Percentiles rank a stretch among this genome's conserved stretches.
These are phyloP conservation scores for Clarias magur DNA, from an alignment of 2,113 vertebrate genomes.

Conservation along the genomic window DNA sequence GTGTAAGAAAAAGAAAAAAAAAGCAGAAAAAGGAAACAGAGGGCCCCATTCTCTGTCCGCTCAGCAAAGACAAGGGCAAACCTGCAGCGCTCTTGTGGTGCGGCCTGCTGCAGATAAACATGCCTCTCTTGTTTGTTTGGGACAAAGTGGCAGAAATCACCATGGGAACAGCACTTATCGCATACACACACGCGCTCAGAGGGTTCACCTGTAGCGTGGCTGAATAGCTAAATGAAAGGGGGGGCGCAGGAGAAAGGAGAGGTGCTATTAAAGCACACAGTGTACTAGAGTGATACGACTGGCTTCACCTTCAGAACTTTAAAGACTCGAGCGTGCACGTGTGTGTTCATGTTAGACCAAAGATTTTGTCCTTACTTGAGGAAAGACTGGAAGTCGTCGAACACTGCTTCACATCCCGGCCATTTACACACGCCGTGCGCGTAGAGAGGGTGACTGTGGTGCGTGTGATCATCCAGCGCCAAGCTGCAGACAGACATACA, in stretches of 20 bases:
- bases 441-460: conserved; percentile 91
- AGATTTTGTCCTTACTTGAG: conserved; percentile 85
- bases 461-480: conserved; percentile 85
- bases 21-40: conserved; percentile 43
- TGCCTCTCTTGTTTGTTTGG: conserved; percentile 83
- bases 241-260: not conserved
- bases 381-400: conserved; percentile 96
- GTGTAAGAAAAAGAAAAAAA: not conserved
- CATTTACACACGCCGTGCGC: conserved; percentile 98
- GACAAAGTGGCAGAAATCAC: conserved; percentile 78
- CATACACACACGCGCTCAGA: conserved; percentile 47
- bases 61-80: conserved; percentile 84
- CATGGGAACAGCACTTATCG: conserved; percentile 83
- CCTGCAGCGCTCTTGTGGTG: conserved; percentile 69
- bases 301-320: conserved; percentile 18
- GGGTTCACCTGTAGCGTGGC: conserved; percentile 36
- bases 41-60: conserved; percentile 58
- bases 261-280: conserved; percentile 1
- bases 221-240: conserved; percentile 56
- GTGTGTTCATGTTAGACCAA: conserved; percentile 5
- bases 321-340: not conserved
- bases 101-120: conserved; percentile 83
- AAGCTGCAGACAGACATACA: conserved; percentile 69
- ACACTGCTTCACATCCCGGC: conserved; percentile 96
- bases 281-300: not conserved